Conservation (phyloP, 2,888 invertebrate genomes). For the Pseudococcus longispinus region DNA sequence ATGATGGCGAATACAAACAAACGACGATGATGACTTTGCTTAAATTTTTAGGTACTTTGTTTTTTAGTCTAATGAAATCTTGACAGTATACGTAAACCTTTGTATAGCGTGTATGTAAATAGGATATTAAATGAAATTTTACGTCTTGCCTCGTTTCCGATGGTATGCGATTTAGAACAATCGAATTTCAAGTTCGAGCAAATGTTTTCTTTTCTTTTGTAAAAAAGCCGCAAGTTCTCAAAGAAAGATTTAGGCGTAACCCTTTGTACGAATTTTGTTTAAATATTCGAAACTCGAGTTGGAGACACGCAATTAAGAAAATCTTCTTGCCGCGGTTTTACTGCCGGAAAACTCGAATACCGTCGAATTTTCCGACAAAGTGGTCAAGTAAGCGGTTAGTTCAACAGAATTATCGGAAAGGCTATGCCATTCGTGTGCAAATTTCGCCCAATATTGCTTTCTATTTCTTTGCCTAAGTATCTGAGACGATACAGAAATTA, state of each 20-base stretch:
- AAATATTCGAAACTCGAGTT: not conserved
- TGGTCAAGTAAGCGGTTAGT: not conserved
- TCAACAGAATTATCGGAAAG: not conserved
- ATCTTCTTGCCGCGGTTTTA: not conserved
- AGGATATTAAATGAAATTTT: no score
- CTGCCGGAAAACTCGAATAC: not conserved
- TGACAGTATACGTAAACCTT: no score
- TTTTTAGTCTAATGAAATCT: not conserved
- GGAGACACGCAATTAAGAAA: not conserved
- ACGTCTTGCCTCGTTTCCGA: no score
- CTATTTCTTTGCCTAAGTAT: not conserved
- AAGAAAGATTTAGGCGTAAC: not conserved
- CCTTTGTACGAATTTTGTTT: not conserved
- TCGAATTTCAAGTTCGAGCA: no score
- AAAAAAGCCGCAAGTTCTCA: no score
- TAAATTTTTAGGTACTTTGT: not conserved
- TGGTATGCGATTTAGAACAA: no score
- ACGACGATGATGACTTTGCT: not conserved
- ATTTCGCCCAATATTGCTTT: not conserved
- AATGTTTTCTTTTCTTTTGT: no score
- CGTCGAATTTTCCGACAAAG: not conserved
- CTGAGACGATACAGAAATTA: not conserved
- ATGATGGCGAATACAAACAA: not conserved
- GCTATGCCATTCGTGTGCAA: not conserved
- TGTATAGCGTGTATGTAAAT: no score